Percentiles rank a stretch among this genome's conserved stretches.
These are phyloP conservation scores for Eretmocerus hayati DNA, from an alignment of 2,888 invertebrate genomes.

Conservation along the genomic window DNA sequence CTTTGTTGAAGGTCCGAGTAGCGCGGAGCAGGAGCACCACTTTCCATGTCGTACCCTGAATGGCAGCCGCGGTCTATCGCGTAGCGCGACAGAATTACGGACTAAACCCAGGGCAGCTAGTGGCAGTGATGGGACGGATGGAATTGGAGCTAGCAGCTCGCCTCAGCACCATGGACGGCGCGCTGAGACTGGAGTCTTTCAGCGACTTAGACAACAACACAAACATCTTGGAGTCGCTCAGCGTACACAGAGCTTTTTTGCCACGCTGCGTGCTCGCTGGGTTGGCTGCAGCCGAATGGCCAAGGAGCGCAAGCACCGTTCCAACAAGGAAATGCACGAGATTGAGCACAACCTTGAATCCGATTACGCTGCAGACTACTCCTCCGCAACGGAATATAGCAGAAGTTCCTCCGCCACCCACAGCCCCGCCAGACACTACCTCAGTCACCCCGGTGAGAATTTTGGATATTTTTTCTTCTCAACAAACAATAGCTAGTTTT, in stretches of 20 bases:
- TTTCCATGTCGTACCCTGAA: conserved; percentile 35
- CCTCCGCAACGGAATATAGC: conserved; percentile 66
- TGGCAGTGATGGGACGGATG: conserved; percentile 43
- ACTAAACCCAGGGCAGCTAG: conserved; percentile 25
- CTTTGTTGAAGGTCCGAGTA: too few species aligned
- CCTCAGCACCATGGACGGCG: conserved; percentile 41
- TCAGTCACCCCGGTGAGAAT: conserved; percentile 55
- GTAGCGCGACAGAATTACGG: conserved; percentile 70
- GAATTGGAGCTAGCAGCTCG: conserved; percentile 48
- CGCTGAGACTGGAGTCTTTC: conserved; percentile 24
- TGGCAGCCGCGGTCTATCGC: conserved; percentile 63
- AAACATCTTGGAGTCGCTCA: conserved; percentile 68
- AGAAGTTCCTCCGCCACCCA: conserved; percentile 66
- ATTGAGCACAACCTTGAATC: conserved; percentile 44
- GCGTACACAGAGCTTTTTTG: conserved; percentile 76
- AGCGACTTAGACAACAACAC: conserved; percentile 47
- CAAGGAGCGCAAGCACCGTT: conserved; percentile 58
- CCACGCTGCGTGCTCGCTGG: conserved; percentile 76
- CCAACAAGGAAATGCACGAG: too few species aligned
- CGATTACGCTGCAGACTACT: conserved; percentile 74
- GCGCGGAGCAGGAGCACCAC: conserved; percentile 3
- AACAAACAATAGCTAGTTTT: neutral
- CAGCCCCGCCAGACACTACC: conserved; percentile 63
- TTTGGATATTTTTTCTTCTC: conserved; percentile 14
- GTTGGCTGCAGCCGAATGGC: conserved; percentile 61